phyloP scores from a whole-genome alignment of 2,888 invertebrate genomes.

The Eumacrocentrus americanus region DNA sequence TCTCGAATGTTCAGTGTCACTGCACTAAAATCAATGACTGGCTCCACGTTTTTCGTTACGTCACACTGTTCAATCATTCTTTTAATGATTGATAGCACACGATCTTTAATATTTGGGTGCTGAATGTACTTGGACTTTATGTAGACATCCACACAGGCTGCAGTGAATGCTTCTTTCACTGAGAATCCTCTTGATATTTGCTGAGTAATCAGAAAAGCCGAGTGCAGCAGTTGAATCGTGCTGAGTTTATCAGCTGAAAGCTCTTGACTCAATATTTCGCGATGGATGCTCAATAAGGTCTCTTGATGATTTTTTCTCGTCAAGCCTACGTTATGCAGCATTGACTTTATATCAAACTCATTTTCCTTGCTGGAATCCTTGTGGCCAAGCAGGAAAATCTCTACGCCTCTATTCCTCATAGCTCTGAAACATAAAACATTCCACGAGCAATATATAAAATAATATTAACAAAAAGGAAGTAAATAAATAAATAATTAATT shows the following conservation, averaged over 20 bases:
- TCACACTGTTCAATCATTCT: slow-evolving; percentile 62
- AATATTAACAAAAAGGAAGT: not conserved
- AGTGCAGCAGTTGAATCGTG: slow-evolving; percentile 70
- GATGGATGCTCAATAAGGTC: slow-evolving; percentile 64
- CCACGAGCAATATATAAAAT: not conserved
- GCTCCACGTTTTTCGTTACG: slow-evolving; percentile 28
- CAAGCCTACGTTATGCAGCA: slow-evolving; percentile 65
- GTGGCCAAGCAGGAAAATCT: slow-evolving; percentile 72
- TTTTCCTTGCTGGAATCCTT: slow-evolving; percentile 44
- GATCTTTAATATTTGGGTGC: slow-evolving; percentile 60
- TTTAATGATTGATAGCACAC: slow-evolving; percentile 64
- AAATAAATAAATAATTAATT: not conserved
- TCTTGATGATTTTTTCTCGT: slow-evolving; percentile 58
- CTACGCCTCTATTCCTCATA: slow-evolving; percentile 97
- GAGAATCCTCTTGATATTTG: slow-evolving; percentile 69
- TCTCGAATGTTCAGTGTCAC: slow-evolving; percentile 60
- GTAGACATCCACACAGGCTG: slow-evolving; percentile 72
- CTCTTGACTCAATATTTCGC: slow-evolving; percentile 56
- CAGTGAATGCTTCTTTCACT: slow-evolving; percentile 65
- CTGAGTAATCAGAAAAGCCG: slow-evolving; percentile 70
- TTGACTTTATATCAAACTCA: slow-evolving; percentile 63
- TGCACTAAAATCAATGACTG: slow-evolving; percentile 48
- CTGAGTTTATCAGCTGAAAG: slow-evolving; percentile 64
- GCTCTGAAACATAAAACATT: slow-evolving; percentile 67
- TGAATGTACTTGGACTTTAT: slow-evolving; percentile 64